Evolutionary conservation across 2,888 invertebrate genomes (phyloP).

Genomic region (Phortica magna): DNA sequence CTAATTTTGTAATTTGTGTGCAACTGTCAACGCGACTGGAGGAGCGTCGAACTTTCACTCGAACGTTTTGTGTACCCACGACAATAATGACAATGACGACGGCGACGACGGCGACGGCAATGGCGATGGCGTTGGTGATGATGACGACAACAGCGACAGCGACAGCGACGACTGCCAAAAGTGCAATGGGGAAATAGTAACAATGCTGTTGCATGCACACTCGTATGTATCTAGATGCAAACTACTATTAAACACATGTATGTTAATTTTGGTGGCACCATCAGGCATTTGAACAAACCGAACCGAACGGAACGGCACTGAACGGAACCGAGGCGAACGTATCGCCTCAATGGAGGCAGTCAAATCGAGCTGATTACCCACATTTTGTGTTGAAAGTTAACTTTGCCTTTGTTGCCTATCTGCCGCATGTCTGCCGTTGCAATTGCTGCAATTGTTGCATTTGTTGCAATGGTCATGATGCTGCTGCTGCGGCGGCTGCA

Average conservation of each 20-base stretch:
- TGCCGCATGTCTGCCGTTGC: neutral
- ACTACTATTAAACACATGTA: conserved; percentile 31
- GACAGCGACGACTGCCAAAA: conserved; percentile 14
- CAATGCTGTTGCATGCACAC: conserved; percentile 14
- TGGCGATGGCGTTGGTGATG: conserved; percentile 21
- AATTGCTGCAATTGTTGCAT: neutral
- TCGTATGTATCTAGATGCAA: conserved; percentile 13
- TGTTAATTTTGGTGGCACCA: conserved; percentile 29
- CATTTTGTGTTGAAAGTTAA: conserved; percentile 28
- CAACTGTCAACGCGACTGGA: conserved; percentile 58
- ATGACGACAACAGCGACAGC: conserved; percentile 19
- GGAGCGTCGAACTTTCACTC: conserved; percentile 62
- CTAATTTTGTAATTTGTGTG: conserved; percentile 62
- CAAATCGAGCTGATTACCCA: conserved; percentile 24
- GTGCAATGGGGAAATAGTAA: conserved; percentile 41
- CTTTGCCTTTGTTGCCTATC: conserved; percentile 22
- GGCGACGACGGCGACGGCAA: conserved; percentile 34
- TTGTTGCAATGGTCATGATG: neutral
- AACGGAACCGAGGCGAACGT: neutral
- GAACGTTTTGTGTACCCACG: conserved; percentile 31
- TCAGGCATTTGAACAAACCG: neutral
- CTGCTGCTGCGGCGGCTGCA: conserved; percentile 1
- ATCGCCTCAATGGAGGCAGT: conserved; percentile 2
- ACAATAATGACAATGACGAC: conserved; percentile 34
- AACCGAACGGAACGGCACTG: neutral